phyloP scores from a whole-genome alignment of 1,140 invertebrate species.

The Rhyzopertha dominica region DNA sequence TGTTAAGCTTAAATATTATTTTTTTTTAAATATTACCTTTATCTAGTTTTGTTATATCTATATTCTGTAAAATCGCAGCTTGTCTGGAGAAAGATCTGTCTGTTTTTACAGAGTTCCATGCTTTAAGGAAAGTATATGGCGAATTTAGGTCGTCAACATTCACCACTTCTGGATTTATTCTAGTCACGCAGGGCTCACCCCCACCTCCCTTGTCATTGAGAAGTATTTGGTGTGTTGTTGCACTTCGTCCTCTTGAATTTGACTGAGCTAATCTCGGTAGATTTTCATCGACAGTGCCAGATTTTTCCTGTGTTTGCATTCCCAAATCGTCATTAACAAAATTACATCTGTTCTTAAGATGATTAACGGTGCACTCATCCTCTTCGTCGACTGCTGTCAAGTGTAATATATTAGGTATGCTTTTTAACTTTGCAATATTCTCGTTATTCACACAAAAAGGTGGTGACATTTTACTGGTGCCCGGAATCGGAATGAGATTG shows the following conservation, averaged over 20 bases:
- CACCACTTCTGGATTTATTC: slow-evolving; percentile 9
- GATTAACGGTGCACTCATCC: slow-evolving; percentile 15
- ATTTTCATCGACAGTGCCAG: neutral
- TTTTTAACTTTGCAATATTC: slow-evolving; percentile 18
- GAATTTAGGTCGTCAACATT: slow-evolving; percentile 18
- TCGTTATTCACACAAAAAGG: slow-evolving; percentile 26
- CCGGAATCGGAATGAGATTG: slow-evolving; percentile 30
- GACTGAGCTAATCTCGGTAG: neutral
- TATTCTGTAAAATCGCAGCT: slow-evolving; percentile 22
- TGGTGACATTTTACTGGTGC: slow-evolving; percentile 29
- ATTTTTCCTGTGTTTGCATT: neutral
- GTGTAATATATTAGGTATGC: slow-evolving; percentile 16
- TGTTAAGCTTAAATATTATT: neutral
- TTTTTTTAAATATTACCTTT: slow-evolving; percentile 21
- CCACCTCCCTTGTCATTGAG: slow-evolving; percentile 16
- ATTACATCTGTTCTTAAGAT: slow-evolving; percentile 11
- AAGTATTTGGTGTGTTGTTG: neutral
- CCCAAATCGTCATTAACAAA: neutral
- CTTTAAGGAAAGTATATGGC: slow-evolving; percentile 25
- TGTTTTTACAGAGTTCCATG: slow-evolving; percentile 21
- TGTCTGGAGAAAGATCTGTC: slow-evolving; percentile 22
- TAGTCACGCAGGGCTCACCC: slow-evolving; percentile 26
- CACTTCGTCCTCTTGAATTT: neutral
- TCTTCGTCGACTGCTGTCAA: slow-evolving; percentile 19
- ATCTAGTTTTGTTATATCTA: slow-evolving; percentile 20